A percentile compares a stretch with the other conserved stretches of the same genome.
Conservation (phyloP, 2,797 vertebrate genomes). For the Hyperoplus lanceolatus region DNA sequence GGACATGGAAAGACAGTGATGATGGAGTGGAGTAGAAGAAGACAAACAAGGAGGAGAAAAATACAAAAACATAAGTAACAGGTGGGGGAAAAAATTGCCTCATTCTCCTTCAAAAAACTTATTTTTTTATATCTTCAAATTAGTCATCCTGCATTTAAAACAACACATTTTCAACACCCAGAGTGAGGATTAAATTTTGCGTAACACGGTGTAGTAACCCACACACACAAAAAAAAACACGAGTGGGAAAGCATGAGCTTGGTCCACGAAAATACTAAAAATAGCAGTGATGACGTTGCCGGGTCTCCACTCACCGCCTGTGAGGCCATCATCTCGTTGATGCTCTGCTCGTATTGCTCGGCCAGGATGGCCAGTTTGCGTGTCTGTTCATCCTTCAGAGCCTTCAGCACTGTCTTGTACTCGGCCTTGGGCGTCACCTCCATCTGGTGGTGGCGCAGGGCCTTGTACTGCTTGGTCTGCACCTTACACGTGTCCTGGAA, state of each 20-base stretch:
- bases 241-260: too few species aligned
- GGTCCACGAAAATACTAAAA: too few species aligned
- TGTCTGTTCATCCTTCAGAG: constrained; percentile 96
- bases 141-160: neutral
- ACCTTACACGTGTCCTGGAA: constrained; percentile 99
- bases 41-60: constrained; percentile 23
- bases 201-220: too few species aligned
- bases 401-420: constrained; percentile 98
- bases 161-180: neutral
- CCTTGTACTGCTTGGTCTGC: constrained; percentile 99
- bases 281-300: neutral
- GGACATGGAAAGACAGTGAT: constrained; percentile 14
- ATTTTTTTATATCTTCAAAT: neutral
- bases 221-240: too few species aligned
- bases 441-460: constrained; percentile 99
- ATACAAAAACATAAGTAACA: constrained; percentile 39
- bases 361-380: constrained; percentile 95
- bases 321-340: constrained; percentile 99
- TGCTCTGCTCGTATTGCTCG: constrained; percentile 98
- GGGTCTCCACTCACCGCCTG: constrained; percentile 90
- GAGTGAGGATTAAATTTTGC: too few species aligned
- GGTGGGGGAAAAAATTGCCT: constrained; percentile 22
- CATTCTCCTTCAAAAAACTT: neutral
- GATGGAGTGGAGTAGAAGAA: neutral
- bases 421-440: constrained; percentile 99